A percentile compares a stretch with the other conserved stretches of the same genome.
Conservation (phyloP, 2,888 invertebrate genomes). For the Chromoteleia sp. region DNA sequence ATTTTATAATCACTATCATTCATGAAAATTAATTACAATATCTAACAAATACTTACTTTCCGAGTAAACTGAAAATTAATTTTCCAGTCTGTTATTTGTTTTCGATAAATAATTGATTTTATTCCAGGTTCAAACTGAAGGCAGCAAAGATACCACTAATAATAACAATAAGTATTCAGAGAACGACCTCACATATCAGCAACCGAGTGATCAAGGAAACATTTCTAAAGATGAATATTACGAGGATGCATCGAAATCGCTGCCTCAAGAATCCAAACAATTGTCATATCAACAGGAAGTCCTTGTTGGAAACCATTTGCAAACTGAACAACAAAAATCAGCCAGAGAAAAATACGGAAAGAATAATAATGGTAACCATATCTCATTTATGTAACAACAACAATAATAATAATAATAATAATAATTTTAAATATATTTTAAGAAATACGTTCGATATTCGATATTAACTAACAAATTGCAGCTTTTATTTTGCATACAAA, state of each 20-base stretch:
- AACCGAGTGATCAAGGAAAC: constrained; percentile 68
- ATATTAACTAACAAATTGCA: too few relatives aligned
- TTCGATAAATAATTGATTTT: background rate
- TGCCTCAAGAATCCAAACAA: constrained; percentile 68
- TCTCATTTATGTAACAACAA: background rate
- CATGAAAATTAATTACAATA: too few relatives aligned
- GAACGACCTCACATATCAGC: constrained; percentile 74
- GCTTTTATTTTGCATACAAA: too few relatives aligned
- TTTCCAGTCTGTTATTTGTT: too few relatives aligned
- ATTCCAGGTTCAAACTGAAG: constrained; percentile 70
- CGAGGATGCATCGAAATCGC: constrained; percentile 37
- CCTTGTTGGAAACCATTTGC: constrained; percentile 78
- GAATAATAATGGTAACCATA: constrained; percentile 75
- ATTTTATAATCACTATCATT: too few relatives aligned
- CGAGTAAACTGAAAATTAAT: too few relatives aligned
- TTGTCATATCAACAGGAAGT: constrained; percentile 79
- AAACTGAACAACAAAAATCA: constrained; percentile 77
- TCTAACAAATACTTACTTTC: too few relatives aligned
- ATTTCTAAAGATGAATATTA: constrained; percentile 73
- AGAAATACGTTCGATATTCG: background rate
- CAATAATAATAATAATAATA: background rate
- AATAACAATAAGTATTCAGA: constrained; percentile 73
- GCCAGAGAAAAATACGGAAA: constrained; percentile 76
- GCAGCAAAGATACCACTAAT: constrained; percentile 71
- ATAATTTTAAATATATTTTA: background rate